phyloP scores from a whole-genome alignment of 2,888 invertebrate genomes.

The Agonopterix arenella region DNA sequence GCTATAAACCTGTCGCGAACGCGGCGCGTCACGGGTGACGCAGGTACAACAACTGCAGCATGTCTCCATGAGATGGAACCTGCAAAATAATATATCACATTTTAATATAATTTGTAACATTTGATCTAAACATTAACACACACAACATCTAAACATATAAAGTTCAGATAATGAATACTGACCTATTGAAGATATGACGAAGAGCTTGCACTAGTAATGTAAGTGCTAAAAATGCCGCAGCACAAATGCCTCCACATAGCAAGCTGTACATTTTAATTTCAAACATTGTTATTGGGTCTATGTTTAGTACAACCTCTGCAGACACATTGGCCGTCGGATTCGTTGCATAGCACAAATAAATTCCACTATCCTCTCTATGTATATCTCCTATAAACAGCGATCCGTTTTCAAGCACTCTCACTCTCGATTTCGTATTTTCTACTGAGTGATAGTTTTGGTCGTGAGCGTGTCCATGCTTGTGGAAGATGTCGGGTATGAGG shows the following conservation, averaged over 20 bases:
- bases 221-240: conserved; percentile 85
- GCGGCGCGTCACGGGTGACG: conserved; percentile 82
- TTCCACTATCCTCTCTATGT: conserved; percentile 88
- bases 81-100: conserved; percentile 31
- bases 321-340: conserved; percentile 90
- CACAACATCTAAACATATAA: background rate
- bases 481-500: conserved; percentile 79
- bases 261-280: conserved; percentile 91
- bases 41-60: conserved; percentile 89
- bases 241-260: conserved; percentile 87
- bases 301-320: conserved; percentile 84
- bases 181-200: conserved; percentile 83
- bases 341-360: conserved; percentile 90
- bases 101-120: background rate
- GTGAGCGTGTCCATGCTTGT: conserved; percentile 80
- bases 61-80: conserved; percentile 83
- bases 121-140: no score
- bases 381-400: conserved; percentile 84
- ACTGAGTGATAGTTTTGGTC: conserved; percentile 64
- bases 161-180: conserved; percentile 45
- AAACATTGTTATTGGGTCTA: conserved; percentile 91
- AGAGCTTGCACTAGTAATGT: conserved; percentile 89
- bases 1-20: conserved; percentile 89
- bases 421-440: conserved; percentile 71
- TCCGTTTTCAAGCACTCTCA: conserved; percentile 85